phyloP scores from a whole-genome alignment of 2,888 invertebrate genomes.

The Drosophila colorata region DNA sequence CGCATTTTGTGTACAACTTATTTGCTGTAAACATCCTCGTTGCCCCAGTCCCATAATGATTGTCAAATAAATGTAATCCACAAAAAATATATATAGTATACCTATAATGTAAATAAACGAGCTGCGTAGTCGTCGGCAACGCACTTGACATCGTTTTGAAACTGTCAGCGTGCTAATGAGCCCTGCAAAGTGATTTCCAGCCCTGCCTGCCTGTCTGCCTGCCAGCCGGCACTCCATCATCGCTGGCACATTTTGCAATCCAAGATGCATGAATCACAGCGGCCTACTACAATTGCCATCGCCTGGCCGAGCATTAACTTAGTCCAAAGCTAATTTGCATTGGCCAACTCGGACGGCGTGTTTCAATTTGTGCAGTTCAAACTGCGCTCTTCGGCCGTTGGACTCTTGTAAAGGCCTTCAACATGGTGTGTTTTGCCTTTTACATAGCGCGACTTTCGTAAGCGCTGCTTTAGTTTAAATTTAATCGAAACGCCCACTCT shows the following conservation, averaged over 20 bases:
- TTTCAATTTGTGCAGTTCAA: constrained; percentile 37
- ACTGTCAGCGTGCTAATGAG: constrained; percentile 74
- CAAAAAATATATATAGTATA: constrained; percentile 12
- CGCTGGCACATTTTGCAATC: constrained; percentile 47
- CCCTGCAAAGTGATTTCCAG: constrained; percentile 59
- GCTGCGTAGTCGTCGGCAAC: constrained; percentile 33
- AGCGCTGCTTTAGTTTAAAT: constrained; percentile 44
- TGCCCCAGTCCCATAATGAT: constrained; percentile 46
- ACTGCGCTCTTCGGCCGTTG: constrained; percentile 1
- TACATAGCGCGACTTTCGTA: constrained; percentile 41
- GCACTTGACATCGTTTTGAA: constrained; percentile 75
- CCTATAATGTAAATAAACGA: constrained; percentile 20
- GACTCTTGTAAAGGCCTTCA: constrained; percentile 35
- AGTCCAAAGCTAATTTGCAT: constrained; percentile 46
- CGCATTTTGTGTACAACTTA: constrained; percentile 36
- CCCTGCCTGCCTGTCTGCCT: constrained; percentile 22
- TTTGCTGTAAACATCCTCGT: constrained; percentile 70
- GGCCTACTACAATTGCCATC: constrained; percentile 29
- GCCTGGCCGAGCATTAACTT: constrained; percentile 8
- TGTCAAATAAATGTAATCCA: constrained; percentile 50
- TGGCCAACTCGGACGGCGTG: constrained; percentile 33
- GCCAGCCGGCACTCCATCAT: constrained; percentile 47
- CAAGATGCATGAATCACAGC: constrained; percentile 52
- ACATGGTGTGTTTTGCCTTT: constrained; percentile 11
- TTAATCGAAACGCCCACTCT: constrained; percentile 32